Evolutionary conservation across 2,888 invertebrate species (phyloP).

Genomic region (Poecilobothrus nobilitatus): DNA sequence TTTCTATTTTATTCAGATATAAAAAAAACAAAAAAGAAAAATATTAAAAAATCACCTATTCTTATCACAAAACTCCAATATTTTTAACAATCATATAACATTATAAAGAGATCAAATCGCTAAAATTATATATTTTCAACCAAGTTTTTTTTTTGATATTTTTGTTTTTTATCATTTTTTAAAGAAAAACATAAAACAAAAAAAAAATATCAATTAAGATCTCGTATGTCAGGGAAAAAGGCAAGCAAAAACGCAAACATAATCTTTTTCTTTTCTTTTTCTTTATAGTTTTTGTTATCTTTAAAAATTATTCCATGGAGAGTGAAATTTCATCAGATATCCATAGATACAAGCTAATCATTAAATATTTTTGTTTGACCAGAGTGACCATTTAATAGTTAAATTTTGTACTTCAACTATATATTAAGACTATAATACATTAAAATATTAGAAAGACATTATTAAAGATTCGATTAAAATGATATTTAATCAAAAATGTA

Average conservation of each 20-base stretch:
- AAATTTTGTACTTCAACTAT: no score
- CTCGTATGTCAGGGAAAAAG: not conserved
- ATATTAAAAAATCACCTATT: not conserved
- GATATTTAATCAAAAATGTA: no score
- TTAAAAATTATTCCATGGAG: not conserved
- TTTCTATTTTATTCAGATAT: not conserved
- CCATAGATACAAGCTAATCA: not conserved
- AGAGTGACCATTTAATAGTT: not conserved
- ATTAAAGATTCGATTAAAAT: no score
- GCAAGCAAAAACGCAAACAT: not conserved
- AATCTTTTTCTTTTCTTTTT: not conserved
- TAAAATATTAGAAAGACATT: no score
- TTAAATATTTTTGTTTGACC: not conserved
- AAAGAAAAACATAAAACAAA: not conserved
- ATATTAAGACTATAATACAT: no score
- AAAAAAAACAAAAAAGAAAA: not conserved
- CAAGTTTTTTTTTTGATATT: not conserved
- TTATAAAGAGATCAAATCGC: not conserved
- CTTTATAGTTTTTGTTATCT: no score
- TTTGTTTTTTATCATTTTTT: not conserved
- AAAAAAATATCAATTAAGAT: slow-evolving; percentile 3
- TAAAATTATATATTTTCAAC: no score
- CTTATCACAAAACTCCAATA: not conserved
- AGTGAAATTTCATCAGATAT: not conserved
- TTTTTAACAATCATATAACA: not conserved